These are phyloP conservation scores for Leptodactylus fallax DNA, from an alignment of 2,797 vertebrate species.

Conservation along the genomic window DNA sequence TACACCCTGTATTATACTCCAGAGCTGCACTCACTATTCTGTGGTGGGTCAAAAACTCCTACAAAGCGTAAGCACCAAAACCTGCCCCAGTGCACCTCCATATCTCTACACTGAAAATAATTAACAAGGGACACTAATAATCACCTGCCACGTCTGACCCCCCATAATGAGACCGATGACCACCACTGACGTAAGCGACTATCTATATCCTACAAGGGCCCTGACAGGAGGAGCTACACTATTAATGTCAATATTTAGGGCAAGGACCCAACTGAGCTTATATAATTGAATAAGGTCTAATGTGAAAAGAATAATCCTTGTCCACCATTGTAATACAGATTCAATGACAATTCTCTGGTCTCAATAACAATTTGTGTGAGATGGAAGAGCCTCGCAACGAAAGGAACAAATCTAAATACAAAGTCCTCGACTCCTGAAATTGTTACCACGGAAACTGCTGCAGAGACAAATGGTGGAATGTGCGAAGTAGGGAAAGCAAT, in stretches of 20 bases:
- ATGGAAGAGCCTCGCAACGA: not conserved
- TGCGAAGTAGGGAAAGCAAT: conserved; percentile 53
- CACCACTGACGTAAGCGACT: not conserved
- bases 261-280: not conserved
- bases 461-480: conserved; percentile 52
- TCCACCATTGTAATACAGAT: no score
- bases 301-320: not conserved
- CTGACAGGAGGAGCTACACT: not conserved
- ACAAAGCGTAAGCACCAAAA: no score
- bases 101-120: no score
- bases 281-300: no score
- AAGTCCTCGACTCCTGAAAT: conserved; percentile 45
- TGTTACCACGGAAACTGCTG: conserved; percentile 66
- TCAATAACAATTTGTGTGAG: conserved; percentile 8
- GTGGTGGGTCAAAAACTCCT: not conserved
- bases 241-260: not conserved
- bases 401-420: conserved; percentile 35
- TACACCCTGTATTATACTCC: no score
- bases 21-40: no score
- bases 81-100: no score
- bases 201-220: not conserved
- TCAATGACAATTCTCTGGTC: not conserved
- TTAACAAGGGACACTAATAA: no score
- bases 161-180: no score
- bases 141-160: no score